Percentiles rank a stretch among this genome's conserved stretches.
Conservation (phyloP, 2,888 invertebrate species). For the Dorcus parallelipipedus region DNA sequence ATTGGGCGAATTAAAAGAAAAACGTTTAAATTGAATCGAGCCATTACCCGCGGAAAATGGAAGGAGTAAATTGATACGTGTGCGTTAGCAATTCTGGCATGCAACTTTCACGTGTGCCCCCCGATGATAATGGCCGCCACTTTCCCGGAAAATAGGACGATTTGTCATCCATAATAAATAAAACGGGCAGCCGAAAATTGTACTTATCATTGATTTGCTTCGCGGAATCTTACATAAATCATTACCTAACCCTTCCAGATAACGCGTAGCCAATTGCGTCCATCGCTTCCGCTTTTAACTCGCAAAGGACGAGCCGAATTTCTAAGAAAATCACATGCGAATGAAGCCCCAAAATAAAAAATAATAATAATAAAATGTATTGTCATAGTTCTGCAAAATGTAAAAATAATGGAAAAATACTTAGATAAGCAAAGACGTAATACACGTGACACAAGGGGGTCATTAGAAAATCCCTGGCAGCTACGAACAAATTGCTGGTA, state of each 20-base stretch:
- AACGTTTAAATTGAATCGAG: constrained; percentile 8
- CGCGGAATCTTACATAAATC: constrained; percentile 22
- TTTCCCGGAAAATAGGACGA: constrained; percentile 26
- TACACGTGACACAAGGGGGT: too few relatives aligned
- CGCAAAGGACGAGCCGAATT: too few relatives aligned
- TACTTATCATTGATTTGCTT: constrained; percentile 27
- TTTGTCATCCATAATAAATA: constrained; percentile 25
- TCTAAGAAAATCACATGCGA: too few relatives aligned
- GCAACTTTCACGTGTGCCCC: constrained; percentile 24
- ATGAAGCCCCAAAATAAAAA: too few relatives aligned
- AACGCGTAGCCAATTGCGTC: not conserved
- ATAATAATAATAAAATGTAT: too few relatives aligned
- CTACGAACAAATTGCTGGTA: too few relatives aligned
- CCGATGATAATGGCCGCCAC: constrained; percentile 18
- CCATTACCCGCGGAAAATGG: constrained; percentile 12
- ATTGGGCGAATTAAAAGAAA: constrained; percentile 5
- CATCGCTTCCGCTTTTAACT: too few relatives aligned
- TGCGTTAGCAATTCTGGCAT: constrained; percentile 29
- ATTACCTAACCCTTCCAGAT: constrained; percentile 1
- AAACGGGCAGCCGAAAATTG: constrained; percentile 27
- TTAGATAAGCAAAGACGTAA: too few relatives aligned
- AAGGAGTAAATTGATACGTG: constrained; percentile 23
- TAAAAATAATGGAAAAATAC: too few relatives aligned
- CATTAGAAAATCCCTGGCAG: too few relatives aligned
- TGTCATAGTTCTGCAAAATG: too few relatives aligned